These are phyloP conservation scores for Sebastes melanostomus DNA, from an alignment of 2,797 vertebrate species.

Conservation along the genomic window DNA sequence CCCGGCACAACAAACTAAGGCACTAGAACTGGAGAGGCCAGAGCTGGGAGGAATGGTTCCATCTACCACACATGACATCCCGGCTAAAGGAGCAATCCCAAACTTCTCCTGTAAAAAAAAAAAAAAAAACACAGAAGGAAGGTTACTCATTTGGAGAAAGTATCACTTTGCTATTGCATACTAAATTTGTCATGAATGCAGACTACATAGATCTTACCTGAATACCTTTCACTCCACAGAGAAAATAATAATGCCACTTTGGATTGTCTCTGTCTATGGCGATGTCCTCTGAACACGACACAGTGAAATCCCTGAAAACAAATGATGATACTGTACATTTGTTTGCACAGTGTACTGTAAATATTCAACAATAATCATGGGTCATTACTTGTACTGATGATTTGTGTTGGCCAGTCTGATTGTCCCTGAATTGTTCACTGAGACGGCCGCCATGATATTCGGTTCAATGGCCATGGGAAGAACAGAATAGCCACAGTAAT, in stretches of 20 bases:
- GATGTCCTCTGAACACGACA: conserved; percentile 81
- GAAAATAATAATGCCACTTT: conserved; percentile 95
- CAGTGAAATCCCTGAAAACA: conserved; percentile 87
- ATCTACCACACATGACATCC: conserved; percentile 93
- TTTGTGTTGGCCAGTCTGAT: conserved; percentile 89
- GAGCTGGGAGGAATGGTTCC: conserved; percentile 94
- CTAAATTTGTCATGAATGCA: not conserved
- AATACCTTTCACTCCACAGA: conserved; percentile 97
- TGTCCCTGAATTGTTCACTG: conserved; percentile 81
- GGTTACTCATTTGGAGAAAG: not conserved
- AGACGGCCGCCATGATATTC: conserved; percentile 92
- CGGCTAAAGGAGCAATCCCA: conserved; percentile 80
- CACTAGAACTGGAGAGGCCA: conserved; percentile 96
- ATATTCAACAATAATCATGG: not conserved
- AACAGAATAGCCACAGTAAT: conserved; percentile 97
- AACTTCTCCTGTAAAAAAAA: conserved; percentile 85
- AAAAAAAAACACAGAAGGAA: conserved; percentile 14
- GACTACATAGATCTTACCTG: conserved; percentile 82
- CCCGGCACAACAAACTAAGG: conserved; percentile 94
- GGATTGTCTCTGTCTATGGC: conserved; percentile 90
- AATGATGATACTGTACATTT: not conserved
- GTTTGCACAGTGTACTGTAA: not conserved
- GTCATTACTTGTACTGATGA: conserved; percentile 87
- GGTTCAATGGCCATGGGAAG: conserved; percentile 98
- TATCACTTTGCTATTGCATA: not conserved